Base-by-base conservation (phyloP, 2,797 vertebrate genomes). In the Setipinna tenuifilis region DNA sequence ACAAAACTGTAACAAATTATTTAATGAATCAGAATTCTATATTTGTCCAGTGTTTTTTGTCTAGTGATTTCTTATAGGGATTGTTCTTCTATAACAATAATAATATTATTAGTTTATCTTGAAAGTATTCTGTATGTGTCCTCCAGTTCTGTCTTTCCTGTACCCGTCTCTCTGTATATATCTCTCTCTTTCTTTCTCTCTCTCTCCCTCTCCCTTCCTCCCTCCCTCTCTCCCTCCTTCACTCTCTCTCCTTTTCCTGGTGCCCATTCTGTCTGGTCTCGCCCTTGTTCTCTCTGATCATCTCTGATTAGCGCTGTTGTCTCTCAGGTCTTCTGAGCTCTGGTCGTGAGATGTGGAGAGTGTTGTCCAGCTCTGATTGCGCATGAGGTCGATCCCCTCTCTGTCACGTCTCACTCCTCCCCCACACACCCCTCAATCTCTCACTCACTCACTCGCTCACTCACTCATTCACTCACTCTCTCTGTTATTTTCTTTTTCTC, bases 151-250 rank as follows among this genome's bases (percentile, higher is more conserved):
- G 23, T 68, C 85, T 86, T 87, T 86, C 87, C 71, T 41, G 17
- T 14, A 16, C 21, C 86, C 54, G 83, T 89, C 59, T 50, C 58
- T 81, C 3, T 35, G 12, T 46, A 31, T 85, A 48, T 71, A 28
- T 88, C 78, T 46, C 41, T 25, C n/a, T 14, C 86, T 59, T 83
- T 89, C 83, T 54, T 41, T 50, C 35, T 81, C 3, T 35, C 21
- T 46, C 54, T 85, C 68, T 71, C 68, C 17, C 68, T 71, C 68
- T 25, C 28, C 35, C 21, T 58, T 31, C 10, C 9, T 57, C 83
- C 54, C 44, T 23, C 41, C 11, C 7, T 81, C 54, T 23, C 6
- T 65, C 62, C 21, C 25, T 31, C 9, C 31, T 25, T 68, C 25
- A 31, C 9, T 31, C 25, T 68, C 62, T 68, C 62, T 25, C 23